Base-by-base conservation (phyloP, 2,888 invertebrate genomes). In the Apotomis betuletana region DNA sequence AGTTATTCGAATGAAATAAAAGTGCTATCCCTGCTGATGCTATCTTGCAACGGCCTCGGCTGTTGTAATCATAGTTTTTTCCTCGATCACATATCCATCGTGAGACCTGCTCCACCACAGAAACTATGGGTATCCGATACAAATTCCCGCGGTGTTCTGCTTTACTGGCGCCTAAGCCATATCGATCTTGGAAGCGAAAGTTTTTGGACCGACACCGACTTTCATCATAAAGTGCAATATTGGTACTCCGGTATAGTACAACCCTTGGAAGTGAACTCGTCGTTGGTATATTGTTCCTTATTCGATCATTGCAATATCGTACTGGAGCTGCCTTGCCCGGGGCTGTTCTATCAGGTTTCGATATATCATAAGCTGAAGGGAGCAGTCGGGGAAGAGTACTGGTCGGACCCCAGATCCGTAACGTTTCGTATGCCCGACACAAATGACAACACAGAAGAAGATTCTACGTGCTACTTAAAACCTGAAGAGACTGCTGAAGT, bases 141-240 rank as follows among this genome's bases (percentile, higher is more conserved):
- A 0, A 44, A 8, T 44, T 8, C 36, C 3, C 58, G 58, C 12
- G n/a, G 38, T 4, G 58, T 36, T 38, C 12, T 12, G 5, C 38
- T 58, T 38, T 1, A n/a, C 12, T 58, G 58, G 58, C 5, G 0
- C 38, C 4, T 5, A 0, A 38, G 12, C 12, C 3, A 4, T 12
- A 12, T 58, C 0, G 12, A 58, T n/a, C 12, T 10, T 3, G 38
- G 5, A 12, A n/a, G 38, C 10, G 12, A 38, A 38, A 4, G 10
- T 12, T 58, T 58, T 44, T 44, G 44, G 13, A 1, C 52, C 13
- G 44, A 44, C 8, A 58, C 12, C 38, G 58, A 58, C 36, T 58
- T 36, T 38, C 12, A 38, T 5, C 38, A 58, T n/a, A 58, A 58
- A 58, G 58, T 58, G 41, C n/a, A 59, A n/a, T 59, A 41, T 9